Evolutionary conservation across 2,113 vertebrate species (phyloP).

Genomic region (Colaptes auratus): DNA sequence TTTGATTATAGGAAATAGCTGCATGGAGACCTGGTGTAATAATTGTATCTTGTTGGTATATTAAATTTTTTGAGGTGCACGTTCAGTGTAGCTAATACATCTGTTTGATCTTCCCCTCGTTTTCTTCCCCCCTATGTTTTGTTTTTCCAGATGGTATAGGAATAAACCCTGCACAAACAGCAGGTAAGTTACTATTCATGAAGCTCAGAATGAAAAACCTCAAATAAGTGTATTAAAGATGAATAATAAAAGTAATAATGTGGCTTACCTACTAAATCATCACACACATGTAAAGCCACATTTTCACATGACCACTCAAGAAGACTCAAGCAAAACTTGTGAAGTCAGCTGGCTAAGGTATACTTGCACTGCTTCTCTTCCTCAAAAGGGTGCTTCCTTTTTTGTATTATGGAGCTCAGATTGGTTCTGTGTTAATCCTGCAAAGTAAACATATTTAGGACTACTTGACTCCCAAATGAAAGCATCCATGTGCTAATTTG

Average conservation of each 20-base stretch:
- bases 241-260: background rate
- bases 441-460: background rate
- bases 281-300: rapidly evolving
- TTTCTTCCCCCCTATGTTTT: background rate
- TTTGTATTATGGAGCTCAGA: background rate
- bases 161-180: slow-evolving; percentile 84
- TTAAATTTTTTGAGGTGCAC: background rate
- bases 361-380: background rate
- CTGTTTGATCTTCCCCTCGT: background rate
- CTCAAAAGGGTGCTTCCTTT: background rate
- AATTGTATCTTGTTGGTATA: background rate
- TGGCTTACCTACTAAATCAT: background rate
- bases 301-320: background rate
- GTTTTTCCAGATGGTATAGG: slow-evolving; percentile 80
- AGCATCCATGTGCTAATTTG: background rate
- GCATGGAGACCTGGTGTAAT: background rate
- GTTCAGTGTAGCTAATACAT: background rate
- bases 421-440: background rate
- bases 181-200: slow-evolving; percentile 71
- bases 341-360: background rate
- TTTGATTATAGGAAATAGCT: background rate
- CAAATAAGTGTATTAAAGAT: background rate
- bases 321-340: background rate
- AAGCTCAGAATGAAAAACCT: background rate
- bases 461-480: background rate